A percentile compares a stretch with the other conserved stretches of the same genome.
phyloP scores from a whole-genome alignment of 2,113 vertebrate genomes.

The Thunnus maccoyii region DNA sequence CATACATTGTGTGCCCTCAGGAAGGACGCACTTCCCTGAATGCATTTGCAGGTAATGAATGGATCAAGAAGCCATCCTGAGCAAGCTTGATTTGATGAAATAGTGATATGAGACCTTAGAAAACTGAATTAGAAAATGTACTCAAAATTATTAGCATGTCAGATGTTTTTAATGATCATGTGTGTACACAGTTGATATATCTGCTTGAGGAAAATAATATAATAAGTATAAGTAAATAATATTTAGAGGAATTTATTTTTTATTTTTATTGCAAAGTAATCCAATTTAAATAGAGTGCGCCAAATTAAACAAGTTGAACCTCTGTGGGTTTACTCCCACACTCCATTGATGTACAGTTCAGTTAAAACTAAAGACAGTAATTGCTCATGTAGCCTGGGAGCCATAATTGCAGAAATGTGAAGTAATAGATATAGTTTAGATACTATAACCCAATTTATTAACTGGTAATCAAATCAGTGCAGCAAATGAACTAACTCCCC shows the following conservation, averaged over 20 bases:
- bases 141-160: conserved; percentile 8
- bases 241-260: background rate
- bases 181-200: background rate
- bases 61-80: background rate
- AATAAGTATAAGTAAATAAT: background rate
- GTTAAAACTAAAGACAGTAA: background rate
- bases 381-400: background rate
- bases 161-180: conserved; percentile 5
- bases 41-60: conserved; percentile 52
- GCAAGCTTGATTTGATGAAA: conserved; percentile 54
- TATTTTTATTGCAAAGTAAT: background rate
- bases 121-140: conserved; percentile 35
- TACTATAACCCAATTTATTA: background rate
- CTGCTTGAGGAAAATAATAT: conserved; percentile 21
- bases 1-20: conserved; percentile 15
- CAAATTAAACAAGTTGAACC: background rate
- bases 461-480: background rate
- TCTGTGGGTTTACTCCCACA: background rate
- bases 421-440: background rate
- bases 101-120: background rate
- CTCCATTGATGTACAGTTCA: background rate
- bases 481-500: background rate
- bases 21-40: conserved; percentile 19
- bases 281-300: background rate
- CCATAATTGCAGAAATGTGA: conserved; percentile 8